Conservation (phyloP, 2,797 vertebrate genomes). For the Squalus acanthias region DNA sequence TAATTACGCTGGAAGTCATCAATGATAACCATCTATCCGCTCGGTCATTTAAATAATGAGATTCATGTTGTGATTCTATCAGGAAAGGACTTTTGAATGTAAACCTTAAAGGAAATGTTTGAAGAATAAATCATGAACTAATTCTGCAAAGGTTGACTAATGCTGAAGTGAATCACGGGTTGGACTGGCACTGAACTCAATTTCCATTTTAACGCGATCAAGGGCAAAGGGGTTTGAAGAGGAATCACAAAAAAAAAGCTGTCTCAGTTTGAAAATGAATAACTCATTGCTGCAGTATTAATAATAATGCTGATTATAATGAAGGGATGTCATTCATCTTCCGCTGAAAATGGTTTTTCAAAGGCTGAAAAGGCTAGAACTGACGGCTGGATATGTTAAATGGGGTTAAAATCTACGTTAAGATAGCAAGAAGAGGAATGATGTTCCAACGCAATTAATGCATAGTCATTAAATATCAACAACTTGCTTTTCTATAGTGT, state of each 20-base stretch:
- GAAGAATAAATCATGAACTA: conserved; percentile 13
- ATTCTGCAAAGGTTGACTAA: conserved; percentile 16
- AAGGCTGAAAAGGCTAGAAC: neutral
- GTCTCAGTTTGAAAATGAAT: conserved; percentile 6
- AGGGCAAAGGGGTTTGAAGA: neutral
- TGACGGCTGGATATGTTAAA: neutral
- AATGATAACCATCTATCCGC: neutral
- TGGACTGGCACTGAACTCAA: conserved; percentile 18
- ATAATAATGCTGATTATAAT: conserved; percentile 22
- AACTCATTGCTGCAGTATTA: neutral
- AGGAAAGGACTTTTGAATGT: neutral
- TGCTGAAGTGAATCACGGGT: neutral
- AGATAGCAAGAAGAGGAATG: neutral
- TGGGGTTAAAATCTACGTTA: neutral
- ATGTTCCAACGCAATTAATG: neutral
- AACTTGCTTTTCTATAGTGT: neutral
- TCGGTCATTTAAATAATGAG: conserved; percentile 12
- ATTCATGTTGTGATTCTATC: conserved; percentile 27
- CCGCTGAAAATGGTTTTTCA: neutral
- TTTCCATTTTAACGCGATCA: conserved; percentile 27
- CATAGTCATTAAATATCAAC: neutral
- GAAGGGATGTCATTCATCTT: conserved; percentile 22
- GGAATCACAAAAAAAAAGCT: neutral
- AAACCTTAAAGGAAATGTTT: conserved; percentile 21
- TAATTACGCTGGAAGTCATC: conserved; percentile 6